Base-by-base conservation (phyloP, 2,113 vertebrate species). In the Uria aalge region DNA sequence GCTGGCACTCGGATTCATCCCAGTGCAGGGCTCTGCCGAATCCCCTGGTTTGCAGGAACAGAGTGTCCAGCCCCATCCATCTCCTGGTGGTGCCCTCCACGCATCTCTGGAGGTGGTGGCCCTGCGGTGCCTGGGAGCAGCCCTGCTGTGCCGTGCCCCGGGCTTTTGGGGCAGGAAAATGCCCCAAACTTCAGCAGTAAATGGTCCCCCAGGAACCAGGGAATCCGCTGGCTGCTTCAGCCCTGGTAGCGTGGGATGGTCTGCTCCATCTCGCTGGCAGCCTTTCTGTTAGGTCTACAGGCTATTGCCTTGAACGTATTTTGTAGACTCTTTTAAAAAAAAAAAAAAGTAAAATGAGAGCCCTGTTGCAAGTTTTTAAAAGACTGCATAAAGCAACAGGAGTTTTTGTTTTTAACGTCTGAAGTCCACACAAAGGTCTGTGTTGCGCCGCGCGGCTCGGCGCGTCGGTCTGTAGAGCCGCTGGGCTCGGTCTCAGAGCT, bases 391-490 rank as follows among this genome's bases (percentile, higher is more conserved):
- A 55, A 66, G 57, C 57, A 32, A 41, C 24, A 2, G 27, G 72
- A 59, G 47, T 53, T 79, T 84, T 60, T 47, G 23, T 6, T 34
- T 75, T 66, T 26, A 48, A 56, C 4, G 0, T 5, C 4, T 22
- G 47, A 67, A 29, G 38, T 9, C 23, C 30, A 24, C 8, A 22
- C 68, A 19, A 56, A 38, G 57, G 15, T 60, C 30, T 16, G 71
- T 72, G 3, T 40, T 2, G 8, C 41, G 32, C 75, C 8, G 4
- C 3, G 2, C 5, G 3, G 47, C n/a, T 73, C 32, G 1, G 57
- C 24, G 4, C 4, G 45, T 64, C 8, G 16, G 34, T 68, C 45
- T 23, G 36, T 6, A 11, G 43, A 57, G 71, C 63, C 1, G 1
- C 68, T 17, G 79, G 40, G 73, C 79, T 83, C 80, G 30, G 45